phyloP scores from a whole-genome alignment of 1,140 invertebrate genomes.

The Musca domestica region DNA sequence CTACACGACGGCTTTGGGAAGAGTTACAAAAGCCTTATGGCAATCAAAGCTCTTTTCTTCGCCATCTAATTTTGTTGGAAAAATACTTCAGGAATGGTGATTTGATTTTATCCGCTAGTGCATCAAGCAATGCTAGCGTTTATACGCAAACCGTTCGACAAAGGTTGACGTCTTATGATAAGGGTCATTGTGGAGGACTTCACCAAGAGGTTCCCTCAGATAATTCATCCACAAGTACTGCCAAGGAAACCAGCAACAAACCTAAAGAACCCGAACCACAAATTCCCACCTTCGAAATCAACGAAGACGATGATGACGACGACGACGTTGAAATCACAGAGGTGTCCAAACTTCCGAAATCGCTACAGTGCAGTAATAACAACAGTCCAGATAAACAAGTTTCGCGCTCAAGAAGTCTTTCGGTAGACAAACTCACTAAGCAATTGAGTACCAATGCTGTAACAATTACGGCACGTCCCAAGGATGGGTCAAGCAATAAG shows the following conservation, averaged over 20 bases:
- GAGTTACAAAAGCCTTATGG: constrained; percentile 80
- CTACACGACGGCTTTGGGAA: constrained; percentile 76
- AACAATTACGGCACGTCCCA: constrained; percentile 47
- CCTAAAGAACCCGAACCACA: constrained; percentile 16
- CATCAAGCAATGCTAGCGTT: constrained; percentile 69
- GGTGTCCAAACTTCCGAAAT: background rate
- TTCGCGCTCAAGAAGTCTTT: constrained; percentile 25
- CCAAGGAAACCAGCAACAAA: constrained; percentile 7
- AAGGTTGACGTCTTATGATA: constrained; percentile 72
- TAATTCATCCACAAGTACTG: background rate
- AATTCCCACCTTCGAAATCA: constrained; percentile 26
- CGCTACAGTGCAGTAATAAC: background rate
- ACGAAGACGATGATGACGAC: constrained; percentile 24
- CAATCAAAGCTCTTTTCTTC: constrained; percentile 77
- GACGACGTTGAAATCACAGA: constrained; percentile 26
- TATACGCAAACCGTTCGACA: constrained; percentile 79
- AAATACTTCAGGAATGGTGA: constrained; percentile 79
- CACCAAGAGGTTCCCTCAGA: background rate
- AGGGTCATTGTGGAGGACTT: constrained; percentile 44
- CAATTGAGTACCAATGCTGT: constrained; percentile 50
- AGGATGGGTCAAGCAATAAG: constrained; percentile 29
- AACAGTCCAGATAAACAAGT: background rate
- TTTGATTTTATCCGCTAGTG: constrained; percentile 68
- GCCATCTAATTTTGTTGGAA: constrained; percentile 76
- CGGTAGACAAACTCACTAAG: constrained; percentile 48